Evolutionary conservation across 2,797 vertebrate genomes (phyloP).

Genomic region (Uromys caudimaculatus): DNA sequence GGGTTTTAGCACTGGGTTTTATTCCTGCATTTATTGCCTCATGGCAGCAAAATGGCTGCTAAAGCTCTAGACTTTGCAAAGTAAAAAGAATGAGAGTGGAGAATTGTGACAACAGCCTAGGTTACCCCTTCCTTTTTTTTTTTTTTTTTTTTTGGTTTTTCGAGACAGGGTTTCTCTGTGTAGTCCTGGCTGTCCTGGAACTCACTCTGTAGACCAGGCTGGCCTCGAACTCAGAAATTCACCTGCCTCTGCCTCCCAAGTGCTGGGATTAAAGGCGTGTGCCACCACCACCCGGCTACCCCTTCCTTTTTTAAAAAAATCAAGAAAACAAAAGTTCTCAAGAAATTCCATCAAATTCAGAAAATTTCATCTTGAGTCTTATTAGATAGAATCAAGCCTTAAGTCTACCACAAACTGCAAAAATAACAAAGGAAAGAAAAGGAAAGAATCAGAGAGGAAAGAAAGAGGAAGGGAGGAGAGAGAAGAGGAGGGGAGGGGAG

Average conservation of each 20-base stretch:
- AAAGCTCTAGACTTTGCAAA: not conserved
- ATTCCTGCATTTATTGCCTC: not conserved
- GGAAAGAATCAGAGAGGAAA: not conserved
- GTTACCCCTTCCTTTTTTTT: not conserved
- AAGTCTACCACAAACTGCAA: not conserved
- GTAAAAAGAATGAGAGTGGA: not conserved
- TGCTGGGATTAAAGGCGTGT: too few species aligned
- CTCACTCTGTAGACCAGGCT: too few species aligned
- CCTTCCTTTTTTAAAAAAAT: not conserved
- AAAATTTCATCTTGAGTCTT: constrained; percentile 41
- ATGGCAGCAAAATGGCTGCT: not conserved
- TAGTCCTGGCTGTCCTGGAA: too few species aligned
- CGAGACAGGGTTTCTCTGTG: too few species aligned
- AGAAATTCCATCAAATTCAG: not conserved
- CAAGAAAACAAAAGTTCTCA: not conserved
- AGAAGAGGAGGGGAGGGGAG: not conserved
- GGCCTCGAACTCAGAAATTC: too few species aligned
- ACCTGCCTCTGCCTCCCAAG: too few species aligned
- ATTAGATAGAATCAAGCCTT: constrained; percentile 1
- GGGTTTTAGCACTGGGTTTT: constrained; percentile 37
- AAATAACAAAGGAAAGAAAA: not conserved
- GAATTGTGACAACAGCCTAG: not conserved
- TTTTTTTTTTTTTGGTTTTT: too few species aligned
- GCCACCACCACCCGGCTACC: too few species aligned
- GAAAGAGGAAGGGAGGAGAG: not conserved